A percentile compares a stretch with the other conserved stretches of the same genome.
Evolutionary conservation across 2,797 vertebrate species (phyloP).

Genomic region (Protonibea diacanthus): DNA sequence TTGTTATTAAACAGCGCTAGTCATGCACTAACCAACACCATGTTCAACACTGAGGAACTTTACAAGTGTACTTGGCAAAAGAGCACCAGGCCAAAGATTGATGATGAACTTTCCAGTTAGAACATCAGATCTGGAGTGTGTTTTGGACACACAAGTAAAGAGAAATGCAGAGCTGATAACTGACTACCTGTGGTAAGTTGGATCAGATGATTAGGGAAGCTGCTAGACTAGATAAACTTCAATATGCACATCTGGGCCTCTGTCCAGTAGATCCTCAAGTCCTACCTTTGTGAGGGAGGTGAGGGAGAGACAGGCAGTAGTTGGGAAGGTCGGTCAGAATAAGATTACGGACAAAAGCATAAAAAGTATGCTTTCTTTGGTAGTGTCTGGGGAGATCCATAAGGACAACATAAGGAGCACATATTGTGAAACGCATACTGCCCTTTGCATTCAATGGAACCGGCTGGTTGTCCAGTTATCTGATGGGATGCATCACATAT

Average conservation of each 20-base stretch:
- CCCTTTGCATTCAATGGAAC: background rate
- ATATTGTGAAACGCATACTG: too few relatives aligned
- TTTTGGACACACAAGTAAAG: slow-evolving; percentile 21
- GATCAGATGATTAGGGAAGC: slow-evolving; percentile 13
- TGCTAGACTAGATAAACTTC: slow-evolving; percentile 42
- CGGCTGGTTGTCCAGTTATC: background rate
- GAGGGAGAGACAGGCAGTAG: background rate
- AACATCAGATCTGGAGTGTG: slow-evolving; percentile 15
- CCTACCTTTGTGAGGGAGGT: background rate
- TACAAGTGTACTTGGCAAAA: slow-evolving; percentile 17
- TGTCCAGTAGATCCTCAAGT: background rate
- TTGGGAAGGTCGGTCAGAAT: background rate
- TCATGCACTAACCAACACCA: background rate
- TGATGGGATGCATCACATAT: background rate
- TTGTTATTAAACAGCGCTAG: slow-evolving; percentile 12
- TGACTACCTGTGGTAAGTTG: slow-evolving; percentile 32
- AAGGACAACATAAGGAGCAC: background rate
- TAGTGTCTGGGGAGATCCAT: background rate
- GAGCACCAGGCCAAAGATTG: slow-evolving; percentile 13
- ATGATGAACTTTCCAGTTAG: slow-evolving; percentile 44
- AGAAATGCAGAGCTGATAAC: slow-evolving; percentile 35
- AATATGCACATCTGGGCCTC: slow-evolving; percentile 2
- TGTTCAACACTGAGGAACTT: slow-evolving; percentile 13
- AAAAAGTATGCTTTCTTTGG: background rate
- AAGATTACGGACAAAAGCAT: background rate